Evolutionary conservation across 2,888 invertebrate species (phyloP), one percentile per base, ranked within the genome.

Genomic region (Podotricha telesiphe): DNA sequence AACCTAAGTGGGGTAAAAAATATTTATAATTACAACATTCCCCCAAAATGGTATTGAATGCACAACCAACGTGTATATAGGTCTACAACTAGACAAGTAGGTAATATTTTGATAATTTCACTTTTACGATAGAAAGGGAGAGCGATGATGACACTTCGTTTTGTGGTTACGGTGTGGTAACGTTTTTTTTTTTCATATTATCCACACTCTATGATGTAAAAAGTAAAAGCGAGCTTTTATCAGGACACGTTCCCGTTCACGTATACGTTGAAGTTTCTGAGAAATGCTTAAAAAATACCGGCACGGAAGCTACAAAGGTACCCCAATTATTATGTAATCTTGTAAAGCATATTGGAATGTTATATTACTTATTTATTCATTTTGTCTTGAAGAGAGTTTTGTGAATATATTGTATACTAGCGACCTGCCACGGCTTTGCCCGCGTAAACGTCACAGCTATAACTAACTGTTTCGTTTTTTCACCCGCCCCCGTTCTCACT

Each of bases 71-170:
- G n/a, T n/a, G n/a, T n/a, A n/a, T n/a, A n/a, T n/a, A n/a, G n/a
- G n/a, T n/a, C n/a, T n/a, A n/a, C n/a, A n/a, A n/a, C n/a, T n/a
- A n/a, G n/a, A n/a, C n/a, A n/a, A n/a, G n/a, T n/a, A n/a, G n/a
- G n/a, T 37, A 7, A 37, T 45, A 45, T 45, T 59, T 59, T 45
- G 22, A 28, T 59, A 42, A 17, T n/a, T 40, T 63, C 28, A 53
- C 45, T 62, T 67, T 45, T 67, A 62, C 34, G 11, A 48, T 37
- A 42, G 69, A 69, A 42, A 72, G 64, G 40, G 72, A 72, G 67
- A 69, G 72, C 69, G 48, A 64, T 42, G 67, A 67, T 67, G 69
- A 69, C 64, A 63, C 55, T 55, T 19, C 59, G 19, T 59, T 69
- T 69, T 59, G 64, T 53, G 55, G 58, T 51, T 37, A 50, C 48